phyloP scores from a whole-genome alignment of 2,113 vertebrate species.

The Brachyistius frenatus region DNA sequence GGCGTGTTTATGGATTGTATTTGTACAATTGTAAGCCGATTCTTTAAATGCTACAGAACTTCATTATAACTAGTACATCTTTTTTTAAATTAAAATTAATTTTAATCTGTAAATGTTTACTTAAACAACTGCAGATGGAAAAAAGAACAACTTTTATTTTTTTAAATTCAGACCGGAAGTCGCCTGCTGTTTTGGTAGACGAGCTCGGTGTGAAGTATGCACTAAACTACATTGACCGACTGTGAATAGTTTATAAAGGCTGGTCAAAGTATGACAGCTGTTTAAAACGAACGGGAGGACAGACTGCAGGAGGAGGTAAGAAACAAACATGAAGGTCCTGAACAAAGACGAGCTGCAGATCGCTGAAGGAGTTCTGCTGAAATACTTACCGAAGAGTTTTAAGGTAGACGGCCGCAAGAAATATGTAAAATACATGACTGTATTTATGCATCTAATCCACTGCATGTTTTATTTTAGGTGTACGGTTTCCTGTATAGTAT shows the following conservation, averaged over 20 bases:
- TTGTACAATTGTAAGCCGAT: too few species aligned
- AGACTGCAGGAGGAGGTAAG: neutral
- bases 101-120: too few species aligned
- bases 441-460: neutral
- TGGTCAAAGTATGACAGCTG: neutral
- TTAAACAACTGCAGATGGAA: too few species aligned
- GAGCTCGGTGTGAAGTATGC: too few species aligned
- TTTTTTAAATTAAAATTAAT: too few species aligned
- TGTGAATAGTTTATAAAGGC: conserved; percentile 21
- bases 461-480: conserved; percentile 40
- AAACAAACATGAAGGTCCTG: conserved; percentile 71
- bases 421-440: too few species aligned
- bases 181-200: too few species aligned
- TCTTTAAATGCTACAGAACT: too few species aligned
- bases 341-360: conserved; percentile 54
- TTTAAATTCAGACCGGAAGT: neutral
- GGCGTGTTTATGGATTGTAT: too few species aligned
- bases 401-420: conserved; percentile 55
- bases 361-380: conserved; percentile 64
- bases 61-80: too few species aligned
- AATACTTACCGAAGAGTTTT: conserved; percentile 63
- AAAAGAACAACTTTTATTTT: too few species aligned
- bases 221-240: too few species aligned
- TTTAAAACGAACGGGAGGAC: neutral
- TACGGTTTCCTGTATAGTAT: conserved; percentile 64